These are phyloP conservation scores for Pristionchus pacificus DNA, from an alignment of 1,140 invertebrate species.

Conservation along the genomic window DNA sequence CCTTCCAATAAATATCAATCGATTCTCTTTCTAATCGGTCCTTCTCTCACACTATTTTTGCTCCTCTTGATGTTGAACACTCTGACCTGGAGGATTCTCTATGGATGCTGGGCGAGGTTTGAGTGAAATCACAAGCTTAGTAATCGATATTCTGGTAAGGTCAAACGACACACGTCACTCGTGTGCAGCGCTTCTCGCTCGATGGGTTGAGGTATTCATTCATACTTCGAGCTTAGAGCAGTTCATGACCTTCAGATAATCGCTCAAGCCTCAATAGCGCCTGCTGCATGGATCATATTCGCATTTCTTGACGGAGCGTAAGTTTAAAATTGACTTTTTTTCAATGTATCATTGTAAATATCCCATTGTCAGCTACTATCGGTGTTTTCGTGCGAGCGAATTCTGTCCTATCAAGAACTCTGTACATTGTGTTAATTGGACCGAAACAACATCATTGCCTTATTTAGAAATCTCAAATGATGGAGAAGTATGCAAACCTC, in stretches of 20 bases:
- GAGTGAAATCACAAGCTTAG: neutral
- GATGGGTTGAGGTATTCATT: constrained; percentile 39
- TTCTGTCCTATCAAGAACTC: constrained; percentile 34
- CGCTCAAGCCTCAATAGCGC: constrained; percentile 41
- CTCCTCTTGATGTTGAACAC: constrained; percentile 44
- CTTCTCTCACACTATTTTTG: constrained; percentile 43
- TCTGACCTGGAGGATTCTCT: constrained; percentile 49
- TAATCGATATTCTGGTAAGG: constrained; percentile 20
- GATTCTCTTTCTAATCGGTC: constrained; percentile 43
- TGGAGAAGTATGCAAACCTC: constrained; percentile 21
- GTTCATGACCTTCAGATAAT: too few relatives aligned
- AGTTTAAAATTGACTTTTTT: constrained; percentile 20
- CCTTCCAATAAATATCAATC: constrained; percentile 44
- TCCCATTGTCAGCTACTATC: constrained; percentile 39
- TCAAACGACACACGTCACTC: constrained; percentile 36
- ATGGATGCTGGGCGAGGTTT: constrained; percentile 46
- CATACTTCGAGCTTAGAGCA: too few relatives aligned
- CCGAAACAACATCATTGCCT: constrained; percentile 5
- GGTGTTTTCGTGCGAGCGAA: constrained; percentile 38
- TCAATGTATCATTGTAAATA: neutral
- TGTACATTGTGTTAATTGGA: constrained; percentile 33
- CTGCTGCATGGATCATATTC: constrained; percentile 49
- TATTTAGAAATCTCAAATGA: constrained; percentile 25
- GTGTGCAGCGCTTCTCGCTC: constrained; percentile 40
- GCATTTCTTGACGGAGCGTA: constrained; percentile 44